Base-by-base conservation (phyloP, 2,888 invertebrate genomes). In the Cheilosia grossa region DNA sequence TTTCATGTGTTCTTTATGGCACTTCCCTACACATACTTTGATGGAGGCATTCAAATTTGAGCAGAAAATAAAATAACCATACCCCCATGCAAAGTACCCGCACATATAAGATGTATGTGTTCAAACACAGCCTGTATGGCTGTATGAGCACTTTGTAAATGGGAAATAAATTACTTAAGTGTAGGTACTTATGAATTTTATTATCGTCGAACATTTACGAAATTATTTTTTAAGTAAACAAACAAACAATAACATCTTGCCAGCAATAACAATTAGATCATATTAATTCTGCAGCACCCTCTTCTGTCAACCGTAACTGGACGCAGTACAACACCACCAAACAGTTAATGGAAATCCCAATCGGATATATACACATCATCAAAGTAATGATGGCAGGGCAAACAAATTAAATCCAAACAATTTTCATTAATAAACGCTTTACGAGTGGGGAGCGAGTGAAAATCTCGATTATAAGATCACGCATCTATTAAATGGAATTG, bases 341-440 rank as follows among this genome's bases (percentile, higher is more conserved):
- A 37, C 13, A 37, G 37, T 13, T 13, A 37, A 37, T 37, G 13
- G 37, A 37, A 19, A 59, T 63, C 40, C 13, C 37, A 2, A 51
- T 15, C 2, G 15, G 6, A 24, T 21, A 82, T 54, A 49, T 63
- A 59, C 59, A 82, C 67, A 82, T 64, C 83, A 80, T 83, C 83
- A 80, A 80, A 47, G 75, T 63, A 79, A 79, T 63, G 67, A 79
- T 33, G 33, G 37, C 13, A 64, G 59, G 13, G 33, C 24, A 19
- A 49, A 56, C 44, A 74, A 74, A 56, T 67, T 21, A 56, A 85
- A 85, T 85, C 72, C 72, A 85, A 85, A 85, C 81, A 81, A 21
- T 75, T 85, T 85, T 81, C 61, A 72, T 85, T 77, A 81, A 70
- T 77, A 85, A 81, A 81, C 74, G 74, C 44, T 83, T 51, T 83